These are phyloP conservation scores for Poeciliopsis prolifica DNA, from an alignment of 2,113 vertebrate species.

Conservation along the genomic window DNA sequence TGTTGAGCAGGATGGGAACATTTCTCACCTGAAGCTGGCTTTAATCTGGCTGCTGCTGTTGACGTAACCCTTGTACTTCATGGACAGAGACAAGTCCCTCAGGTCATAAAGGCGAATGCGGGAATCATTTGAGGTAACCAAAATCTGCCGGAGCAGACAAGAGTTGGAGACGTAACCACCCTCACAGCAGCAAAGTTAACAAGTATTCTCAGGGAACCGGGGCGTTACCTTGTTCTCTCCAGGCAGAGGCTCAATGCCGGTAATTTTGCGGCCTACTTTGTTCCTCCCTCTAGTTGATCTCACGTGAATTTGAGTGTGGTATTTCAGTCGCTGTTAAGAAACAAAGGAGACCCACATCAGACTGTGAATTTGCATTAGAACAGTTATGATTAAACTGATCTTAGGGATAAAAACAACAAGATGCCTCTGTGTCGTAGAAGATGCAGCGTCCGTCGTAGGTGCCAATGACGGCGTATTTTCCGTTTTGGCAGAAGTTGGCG, in stretches of 20 bases:
- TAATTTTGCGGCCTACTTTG: slow-evolving; percentile 97
- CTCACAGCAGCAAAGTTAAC: not conserved
- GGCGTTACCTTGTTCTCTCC: slow-evolving; percentile 94
- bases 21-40: slow-evolving; percentile 96
- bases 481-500: slow-evolving; percentile 99
- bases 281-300: slow-evolving; percentile 96
- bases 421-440: slow-evolving; percentile 98
- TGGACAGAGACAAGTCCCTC: slow-evolving; percentile 95
- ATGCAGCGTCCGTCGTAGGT: slow-evolving; percentile 98
- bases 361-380: not conserved
- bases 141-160: slow-evolving; percentile 81
- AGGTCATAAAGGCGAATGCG: slow-evolving; percentile 96
- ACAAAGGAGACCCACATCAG: not conserved
- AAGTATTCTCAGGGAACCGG: not conserved
- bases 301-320: slow-evolving; percentile 98
- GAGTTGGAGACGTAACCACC: not conserved
- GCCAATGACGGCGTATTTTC: slow-evolving; percentile 96
- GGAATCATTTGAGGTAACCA: slow-evolving; percentile 98
- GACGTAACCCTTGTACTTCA: slow-evolving; percentile 99
- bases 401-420: too few relatives aligned
- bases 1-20: not conserved
- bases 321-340: slow-evolving; percentile 90
- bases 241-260: slow-evolving; percentile 96
- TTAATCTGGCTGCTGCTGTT: slow-evolving; percentile 99
- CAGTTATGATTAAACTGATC: not conserved